Conservation (phyloP, 2,113 vertebrate genomes). For the Laticauda colubrina region DNA sequence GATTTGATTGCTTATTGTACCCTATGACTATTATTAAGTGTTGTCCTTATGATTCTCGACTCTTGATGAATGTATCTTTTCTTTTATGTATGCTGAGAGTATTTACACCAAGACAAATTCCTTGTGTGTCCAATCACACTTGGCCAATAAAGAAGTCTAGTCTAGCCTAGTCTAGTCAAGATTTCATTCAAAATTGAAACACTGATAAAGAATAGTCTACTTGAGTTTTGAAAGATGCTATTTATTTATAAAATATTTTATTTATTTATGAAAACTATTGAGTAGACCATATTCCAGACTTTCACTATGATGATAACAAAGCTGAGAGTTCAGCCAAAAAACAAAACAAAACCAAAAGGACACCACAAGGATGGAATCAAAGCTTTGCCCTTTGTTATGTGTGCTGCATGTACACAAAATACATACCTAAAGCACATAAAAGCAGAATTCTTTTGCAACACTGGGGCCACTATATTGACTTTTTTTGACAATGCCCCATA, state of each 20-base stretch:
- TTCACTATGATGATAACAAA: not conserved
- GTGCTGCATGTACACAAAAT: not conserved
- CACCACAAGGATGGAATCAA: not conserved
- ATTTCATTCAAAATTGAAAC: not conserved
- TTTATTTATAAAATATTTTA: not conserved
- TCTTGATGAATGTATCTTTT: too few relatives aligned
- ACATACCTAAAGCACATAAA: not conserved
- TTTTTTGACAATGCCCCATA: not conserved
- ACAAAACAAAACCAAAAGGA: not conserved
- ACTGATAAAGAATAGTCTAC: not conserved
- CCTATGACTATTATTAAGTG: too few relatives aligned
- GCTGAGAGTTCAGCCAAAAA: not conserved
- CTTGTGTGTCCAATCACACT: too few relatives aligned
- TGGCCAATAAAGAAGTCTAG: too few relatives aligned
- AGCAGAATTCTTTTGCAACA: not conserved
- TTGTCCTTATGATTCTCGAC: too few relatives aligned
- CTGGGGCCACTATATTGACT: not conserved
- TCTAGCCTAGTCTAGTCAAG: not conserved
- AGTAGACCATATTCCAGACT: not conserved
- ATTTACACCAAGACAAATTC: too few relatives aligned
- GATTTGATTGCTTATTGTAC: too few relatives aligned
- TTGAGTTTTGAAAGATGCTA: not conserved
- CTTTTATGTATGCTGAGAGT: too few relatives aligned
- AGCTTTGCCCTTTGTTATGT: not conserved
- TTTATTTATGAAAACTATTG: not conserved